Conservation (phyloP, 1,140 invertebrate species). For the Hirudo medicinalis region DNA sequence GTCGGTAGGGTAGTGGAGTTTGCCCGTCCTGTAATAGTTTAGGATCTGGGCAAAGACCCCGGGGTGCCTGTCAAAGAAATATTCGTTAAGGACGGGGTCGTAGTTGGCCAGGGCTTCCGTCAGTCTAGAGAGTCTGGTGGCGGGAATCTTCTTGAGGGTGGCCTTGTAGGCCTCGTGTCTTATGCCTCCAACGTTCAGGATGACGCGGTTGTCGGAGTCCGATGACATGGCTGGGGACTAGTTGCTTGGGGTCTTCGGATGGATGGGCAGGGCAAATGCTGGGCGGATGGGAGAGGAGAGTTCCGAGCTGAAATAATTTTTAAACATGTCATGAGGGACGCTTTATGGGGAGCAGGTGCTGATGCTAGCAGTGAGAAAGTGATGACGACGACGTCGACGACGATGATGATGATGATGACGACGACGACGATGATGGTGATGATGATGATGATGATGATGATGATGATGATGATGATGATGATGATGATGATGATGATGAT, state of each 20-base stretch:
- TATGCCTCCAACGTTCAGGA: slow-evolving; percentile 94
- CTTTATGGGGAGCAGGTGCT: no score
- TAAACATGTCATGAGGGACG: no score
- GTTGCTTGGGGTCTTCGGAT: not conserved
- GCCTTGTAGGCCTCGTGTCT: slow-evolving; percentile 87
- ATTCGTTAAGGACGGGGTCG: slow-evolving; percentile 89
- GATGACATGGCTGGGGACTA: not conserved
- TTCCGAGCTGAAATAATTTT: no score
- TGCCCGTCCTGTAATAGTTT: slow-evolving; percentile 81
- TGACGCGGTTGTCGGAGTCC: slow-evolving; percentile 59
- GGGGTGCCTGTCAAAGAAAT: slow-evolving; percentile 96
- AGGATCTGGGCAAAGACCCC: slow-evolving; percentile 88
- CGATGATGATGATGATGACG: slow-evolving; percentile 4
- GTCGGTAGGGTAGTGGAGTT: slow-evolving; percentile 92
- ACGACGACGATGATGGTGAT: not conserved
- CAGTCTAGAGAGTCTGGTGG: slow-evolving; percentile 70
- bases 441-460: not conserved
- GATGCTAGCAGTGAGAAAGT: no score
- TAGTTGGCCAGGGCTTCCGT: slow-evolving; percentile 85
- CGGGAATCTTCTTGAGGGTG: slow-evolving; percentile 84
- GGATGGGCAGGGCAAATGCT: no score
- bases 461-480: not conserved
- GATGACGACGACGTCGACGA: not conserved
- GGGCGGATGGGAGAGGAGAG: no score
- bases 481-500: no score